These are phyloP conservation scores for Drosophila histrio DNA, from an alignment of 2,888 invertebrate species.

Conservation along the genomic window DNA sequence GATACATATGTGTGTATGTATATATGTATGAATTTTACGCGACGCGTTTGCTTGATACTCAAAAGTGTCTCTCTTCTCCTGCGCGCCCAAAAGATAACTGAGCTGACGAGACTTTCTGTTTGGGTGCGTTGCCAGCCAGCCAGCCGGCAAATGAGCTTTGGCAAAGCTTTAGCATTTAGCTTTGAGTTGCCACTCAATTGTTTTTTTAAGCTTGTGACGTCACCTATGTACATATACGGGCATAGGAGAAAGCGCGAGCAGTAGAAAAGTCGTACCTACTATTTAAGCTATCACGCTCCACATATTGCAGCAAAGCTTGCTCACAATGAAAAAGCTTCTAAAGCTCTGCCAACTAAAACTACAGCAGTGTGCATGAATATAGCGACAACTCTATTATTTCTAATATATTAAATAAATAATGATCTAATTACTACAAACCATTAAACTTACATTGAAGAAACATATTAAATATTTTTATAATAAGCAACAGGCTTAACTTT, in stretches of 20 bases:
- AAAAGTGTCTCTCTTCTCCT: constrained; percentile 5
- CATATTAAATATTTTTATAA: too few relatives aligned
- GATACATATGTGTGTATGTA: background rate
- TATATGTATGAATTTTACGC: constrained; percentile 13
- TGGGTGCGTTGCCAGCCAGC: constrained; percentile 4
- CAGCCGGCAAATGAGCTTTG: constrained; percentile 18
- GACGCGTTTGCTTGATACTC: constrained; percentile 1
- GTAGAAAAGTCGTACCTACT: too few relatives aligned
- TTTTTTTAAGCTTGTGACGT: constrained; percentile 7
- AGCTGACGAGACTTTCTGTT: constrained; percentile 12
- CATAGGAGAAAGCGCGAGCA: background rate
- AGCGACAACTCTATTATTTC: background rate
- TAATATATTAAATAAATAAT: too few relatives aligned
- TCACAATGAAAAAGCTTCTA: background rate
- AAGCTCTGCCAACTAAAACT: background rate
- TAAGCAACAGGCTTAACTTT: too few relatives aligned
- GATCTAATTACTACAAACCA: too few relatives aligned
- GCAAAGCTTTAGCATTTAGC: constrained; percentile 18
- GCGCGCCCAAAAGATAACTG: constrained; percentile 30
- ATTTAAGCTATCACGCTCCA: background rate
- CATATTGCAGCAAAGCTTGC: background rate
- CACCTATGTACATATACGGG: background rate
- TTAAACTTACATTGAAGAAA: too few relatives aligned
- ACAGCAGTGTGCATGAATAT: background rate
- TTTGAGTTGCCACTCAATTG: background rate